Conservation (phyloP, 2,888 invertebrate species). For the Drosophila borborema region DNA sequence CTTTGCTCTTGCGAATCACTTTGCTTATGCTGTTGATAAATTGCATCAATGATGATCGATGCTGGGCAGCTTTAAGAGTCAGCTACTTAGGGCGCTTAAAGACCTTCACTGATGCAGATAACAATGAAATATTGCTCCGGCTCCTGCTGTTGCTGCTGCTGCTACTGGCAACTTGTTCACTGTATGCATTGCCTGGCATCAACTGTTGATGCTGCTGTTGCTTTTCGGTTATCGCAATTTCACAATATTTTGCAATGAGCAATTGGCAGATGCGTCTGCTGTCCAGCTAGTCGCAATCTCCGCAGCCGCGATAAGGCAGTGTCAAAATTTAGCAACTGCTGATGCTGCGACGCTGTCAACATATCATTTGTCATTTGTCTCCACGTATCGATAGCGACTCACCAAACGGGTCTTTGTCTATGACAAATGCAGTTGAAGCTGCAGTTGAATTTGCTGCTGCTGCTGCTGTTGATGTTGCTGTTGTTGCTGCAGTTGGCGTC, state of each 20-base stretch:
- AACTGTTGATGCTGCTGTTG: constrained; percentile 2
- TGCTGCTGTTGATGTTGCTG: constrained; percentile 25
- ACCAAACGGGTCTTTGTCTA: constrained; percentile 64
- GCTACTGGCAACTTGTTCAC: constrained; percentile 5
- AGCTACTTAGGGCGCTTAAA: constrained; percentile 62
- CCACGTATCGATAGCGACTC: constrained; percentile 52
- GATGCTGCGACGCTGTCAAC: constrained; percentile 71
- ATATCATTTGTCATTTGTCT: constrained; percentile 74
- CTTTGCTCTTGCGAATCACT: constrained; percentile 2
- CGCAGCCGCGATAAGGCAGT: constrained; percentile 67
- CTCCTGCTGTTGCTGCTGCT: constrained; percentile 11
- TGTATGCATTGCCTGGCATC: constrained; percentile 3
- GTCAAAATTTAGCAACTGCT: constrained; percentile 78
- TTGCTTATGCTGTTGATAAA: constrained; percentile 47
- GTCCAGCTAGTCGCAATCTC: constrained; percentile 32
- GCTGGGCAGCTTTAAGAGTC: constrained; percentile 35
- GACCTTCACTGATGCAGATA: constrained; percentile 53
- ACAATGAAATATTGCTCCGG: constrained; percentile 64
- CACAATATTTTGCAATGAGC: constrained; percentile 47
- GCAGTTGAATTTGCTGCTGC: constrained; percentile 26
- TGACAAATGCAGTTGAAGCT: constrained; percentile 60
- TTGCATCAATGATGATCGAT: constrained; percentile 68
- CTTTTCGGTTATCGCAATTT: constrained; percentile 27
- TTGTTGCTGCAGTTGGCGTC: constrained; percentile 11
- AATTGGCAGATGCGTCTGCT: constrained; percentile 39